phyloP scores from a whole-genome alignment of 2,888 invertebrate genomes.

The Chrysotoxum bicinctum region DNA sequence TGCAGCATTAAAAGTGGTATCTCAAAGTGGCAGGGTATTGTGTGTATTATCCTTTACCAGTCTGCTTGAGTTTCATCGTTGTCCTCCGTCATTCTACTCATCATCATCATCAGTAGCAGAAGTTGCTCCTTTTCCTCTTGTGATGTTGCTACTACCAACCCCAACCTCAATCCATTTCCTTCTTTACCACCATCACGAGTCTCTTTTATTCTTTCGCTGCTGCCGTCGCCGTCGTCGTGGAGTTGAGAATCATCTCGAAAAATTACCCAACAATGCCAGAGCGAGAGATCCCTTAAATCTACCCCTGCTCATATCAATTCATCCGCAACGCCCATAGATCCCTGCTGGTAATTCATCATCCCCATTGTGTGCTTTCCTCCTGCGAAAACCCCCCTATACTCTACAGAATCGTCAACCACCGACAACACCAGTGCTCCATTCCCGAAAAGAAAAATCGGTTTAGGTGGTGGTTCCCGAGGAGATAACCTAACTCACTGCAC shows the following conservation, averaged over 20 bases:
- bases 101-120: slow-evolving; percentile 66
- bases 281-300: slow-evolving; percentile 66
- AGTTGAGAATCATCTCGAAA: slow-evolving; percentile 64
- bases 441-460: slow-evolving; percentile 66
- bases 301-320: slow-evolving; percentile 79
- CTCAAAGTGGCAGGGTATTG: slow-evolving; percentile 63
- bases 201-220: slow-evolving; percentile 5
- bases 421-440: slow-evolving; percentile 55
- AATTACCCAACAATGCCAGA: slow-evolving; percentile 67
- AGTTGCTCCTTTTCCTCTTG: slow-evolving; percentile 44
- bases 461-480: slow-evolving; percentile 56
- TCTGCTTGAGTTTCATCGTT: slow-evolving; percentile 52
- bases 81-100: slow-evolving; percentile 67
- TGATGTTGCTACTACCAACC: slow-evolving; percentile 12
- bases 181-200: neutral
- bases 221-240: neutral
- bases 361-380: slow-evolving; percentile 67
- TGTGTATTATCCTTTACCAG: slow-evolving; percentile 67
- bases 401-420: slow-evolving; percentile 66
- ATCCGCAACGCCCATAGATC: slow-evolving; percentile 75
- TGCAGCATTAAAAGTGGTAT: slow-evolving; percentile 44
- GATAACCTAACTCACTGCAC: slow-evolving; percentile 74
- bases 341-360: slow-evolving; percentile 73
- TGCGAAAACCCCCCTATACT: slow-evolving; percentile 73
- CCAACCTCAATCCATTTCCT: neutral